Conservation (phyloP, 1,140 invertebrate genomes). For the Ceratoteleas bidentatus region DNA sequence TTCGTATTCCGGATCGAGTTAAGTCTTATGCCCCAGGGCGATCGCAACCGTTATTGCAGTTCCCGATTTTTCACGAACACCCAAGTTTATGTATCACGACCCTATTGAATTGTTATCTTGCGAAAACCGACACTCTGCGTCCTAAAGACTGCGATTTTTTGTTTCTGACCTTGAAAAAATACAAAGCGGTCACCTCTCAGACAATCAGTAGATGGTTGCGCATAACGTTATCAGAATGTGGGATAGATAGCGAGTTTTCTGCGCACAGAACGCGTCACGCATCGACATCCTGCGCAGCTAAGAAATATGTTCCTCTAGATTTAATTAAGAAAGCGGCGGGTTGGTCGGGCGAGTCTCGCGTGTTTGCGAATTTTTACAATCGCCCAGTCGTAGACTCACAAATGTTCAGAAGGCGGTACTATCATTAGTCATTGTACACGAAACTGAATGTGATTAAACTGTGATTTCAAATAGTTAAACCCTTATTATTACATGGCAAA, state of each 20-base stretch:
- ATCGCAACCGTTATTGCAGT: constrained; percentile 10
- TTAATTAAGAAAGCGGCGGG: no score
- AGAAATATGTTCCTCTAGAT: neutral
- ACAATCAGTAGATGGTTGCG: neutral
- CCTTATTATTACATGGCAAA: no score
- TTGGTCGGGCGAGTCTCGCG: no score
- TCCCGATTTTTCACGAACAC: neutral
- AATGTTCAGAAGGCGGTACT: no score
- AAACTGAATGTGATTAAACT: no score
- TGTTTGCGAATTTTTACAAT: no score
- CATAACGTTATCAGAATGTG: neutral
- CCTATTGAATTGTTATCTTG: neutral
- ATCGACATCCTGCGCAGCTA: neutral
- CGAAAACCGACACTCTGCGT: neutral
- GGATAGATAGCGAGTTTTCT: neutral
- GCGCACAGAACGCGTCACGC: no score
- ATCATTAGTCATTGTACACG: no score
- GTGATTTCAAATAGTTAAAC: no score
- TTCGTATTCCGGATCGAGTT: constrained; percentile 7
- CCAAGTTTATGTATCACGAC: constrained; percentile 1
- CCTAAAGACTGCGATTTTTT: neutral
- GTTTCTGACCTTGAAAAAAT: neutral
- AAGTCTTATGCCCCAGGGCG: constrained; percentile 15
- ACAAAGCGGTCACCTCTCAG: neutral
- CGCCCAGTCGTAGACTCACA: no score